Base-by-base conservation (phyloP, 1,140 invertebrate species). In the Melitaea cinxia region DNA sequence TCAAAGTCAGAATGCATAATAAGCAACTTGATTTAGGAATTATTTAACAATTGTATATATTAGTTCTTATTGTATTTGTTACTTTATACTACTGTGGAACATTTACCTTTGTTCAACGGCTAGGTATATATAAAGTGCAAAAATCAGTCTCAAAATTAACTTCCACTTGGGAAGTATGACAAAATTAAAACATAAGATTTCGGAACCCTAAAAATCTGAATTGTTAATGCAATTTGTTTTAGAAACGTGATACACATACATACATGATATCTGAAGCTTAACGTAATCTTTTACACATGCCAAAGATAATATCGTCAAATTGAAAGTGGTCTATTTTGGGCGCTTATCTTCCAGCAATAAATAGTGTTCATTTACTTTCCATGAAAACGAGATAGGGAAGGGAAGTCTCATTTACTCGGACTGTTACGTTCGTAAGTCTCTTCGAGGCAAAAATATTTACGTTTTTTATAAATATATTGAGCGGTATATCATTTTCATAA, bases 261-360 rank as follows among this genome's bases (percentile, higher is more conserved):
- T 24, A 47, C 65, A 70, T 66, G 75, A 65, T 66, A 70, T 70
- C 47, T 56, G 35, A 67, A 68, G 70, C 68, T 76, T 74, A 72
- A 56, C 65, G 57, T 71, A 72, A 77, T 76, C 67, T 78, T 80
- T 78, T 68, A 70, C 72, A 78, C 69, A 72, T 72, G 72, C 61
- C 70, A 64, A 39, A 75, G 68, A 83, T 82, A 78, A 72, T 68
- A 65, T 45, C 68, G 62, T 60, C 62, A 68, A 80, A 78, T 80
- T 82, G 75, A 80, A 82, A 72, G 75, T 72, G 68, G 70, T 61
- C 73, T 73, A 70, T 79, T 82, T 76, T 45, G 68, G 62, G 67
- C n/a, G 78, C 72, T 82, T 82, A 82, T 77, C 75, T 56, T 1
- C 69, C 66, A 59, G 57, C 68, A 63, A 76, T 72, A 79, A 56